Base-by-base conservation (phyloP, 2,888 invertebrate genomes). In the Lasioglossum malachurum region DNA sequence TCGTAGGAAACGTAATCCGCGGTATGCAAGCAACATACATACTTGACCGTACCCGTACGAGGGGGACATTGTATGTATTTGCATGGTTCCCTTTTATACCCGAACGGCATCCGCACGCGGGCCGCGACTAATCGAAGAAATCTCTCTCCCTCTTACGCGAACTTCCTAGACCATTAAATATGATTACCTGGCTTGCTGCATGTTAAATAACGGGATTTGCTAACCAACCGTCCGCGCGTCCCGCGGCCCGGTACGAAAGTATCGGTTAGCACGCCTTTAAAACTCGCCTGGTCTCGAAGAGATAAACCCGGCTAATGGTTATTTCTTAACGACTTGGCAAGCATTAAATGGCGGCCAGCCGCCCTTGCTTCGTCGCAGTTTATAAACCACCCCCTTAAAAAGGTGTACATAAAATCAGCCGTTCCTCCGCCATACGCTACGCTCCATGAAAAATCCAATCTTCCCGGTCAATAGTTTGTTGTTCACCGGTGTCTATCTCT, bases 81-180 rank as follows among this genome's bases (percentile, higher is more conserved):
- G 80, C 83, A 87, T 87, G 77, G 67, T 79, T 72, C 76, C 41
- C 75, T 46, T 83, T 82, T 82, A 69, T n/a, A 72, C 71, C 74
- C 44, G 27, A 78, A 78, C 67, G 49, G 46, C 57, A 71, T 75
- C 79, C 74, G 71, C 73, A 27, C 75, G 64, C 75, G 79, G 71
- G 69, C 76, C 79, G 77, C 69, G 84, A 73, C 75, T 81, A 84
- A 91, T 91, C 88, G 90, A 89, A 90, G 87, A 92, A 92, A 87
- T 88, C 87, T 88, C 83, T 86, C 75, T 80, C 78, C n/a, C 72
- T 74, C 73, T 71, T 78, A 87, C 84, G 88, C 64, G 86, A 88
- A 92, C 92, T 93, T 93, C 92, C 92, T 92, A 87, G 85, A 79
- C 87, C 88, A 91, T 93, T 93, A 92, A 92, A 91, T 90, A 88